Evolutionary conservation across 1,140 invertebrate genomes (phyloP).

Genomic region (Holotrichia oblita): DNA sequence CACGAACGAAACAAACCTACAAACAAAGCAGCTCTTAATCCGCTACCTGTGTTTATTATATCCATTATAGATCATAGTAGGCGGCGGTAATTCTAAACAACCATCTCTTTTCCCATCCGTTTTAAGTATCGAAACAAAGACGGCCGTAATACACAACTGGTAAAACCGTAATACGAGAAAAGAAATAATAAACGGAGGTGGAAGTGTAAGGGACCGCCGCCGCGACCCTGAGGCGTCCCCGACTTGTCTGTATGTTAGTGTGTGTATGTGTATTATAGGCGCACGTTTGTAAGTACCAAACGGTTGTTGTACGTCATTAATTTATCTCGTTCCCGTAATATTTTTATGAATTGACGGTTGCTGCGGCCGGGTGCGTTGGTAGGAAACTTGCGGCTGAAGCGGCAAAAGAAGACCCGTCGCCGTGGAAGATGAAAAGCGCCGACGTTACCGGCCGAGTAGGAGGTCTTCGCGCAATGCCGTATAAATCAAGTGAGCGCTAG

Average conservation of each 20-base stretch:
- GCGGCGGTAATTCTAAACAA: neutral
- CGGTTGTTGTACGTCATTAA: neutral
- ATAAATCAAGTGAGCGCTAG: neutral
- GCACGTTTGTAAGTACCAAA: neutral
- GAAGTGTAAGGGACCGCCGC: neutral
- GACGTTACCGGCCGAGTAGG: slow-evolving; percentile 7
- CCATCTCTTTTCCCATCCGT: neutral
- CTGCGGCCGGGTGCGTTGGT: neutral
- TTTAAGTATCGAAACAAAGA: neutral
- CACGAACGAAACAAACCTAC: neutral
- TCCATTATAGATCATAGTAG: neutral
- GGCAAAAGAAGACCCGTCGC: neutral
- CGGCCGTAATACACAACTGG: neutral
- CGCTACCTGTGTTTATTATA: neutral
- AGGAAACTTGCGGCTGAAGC: neutral
- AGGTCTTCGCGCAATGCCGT: neutral
- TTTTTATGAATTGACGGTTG: slow-evolving; percentile 3
- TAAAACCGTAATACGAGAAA: neutral
- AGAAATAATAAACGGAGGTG: neutral
- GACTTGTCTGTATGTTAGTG: neutral
- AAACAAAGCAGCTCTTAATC: neutral
- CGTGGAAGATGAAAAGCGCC: neutral
- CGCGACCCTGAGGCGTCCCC: neutral
- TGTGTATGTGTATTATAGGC: neutral
- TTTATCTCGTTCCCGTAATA: slow-evolving; percentile 9